Percentiles rank a stretch among this genome's conserved stretches.
Evolutionary conservation across 2,888 invertebrate genomes (phyloP).

Genomic region (Pediacus dermestoides): DNA sequence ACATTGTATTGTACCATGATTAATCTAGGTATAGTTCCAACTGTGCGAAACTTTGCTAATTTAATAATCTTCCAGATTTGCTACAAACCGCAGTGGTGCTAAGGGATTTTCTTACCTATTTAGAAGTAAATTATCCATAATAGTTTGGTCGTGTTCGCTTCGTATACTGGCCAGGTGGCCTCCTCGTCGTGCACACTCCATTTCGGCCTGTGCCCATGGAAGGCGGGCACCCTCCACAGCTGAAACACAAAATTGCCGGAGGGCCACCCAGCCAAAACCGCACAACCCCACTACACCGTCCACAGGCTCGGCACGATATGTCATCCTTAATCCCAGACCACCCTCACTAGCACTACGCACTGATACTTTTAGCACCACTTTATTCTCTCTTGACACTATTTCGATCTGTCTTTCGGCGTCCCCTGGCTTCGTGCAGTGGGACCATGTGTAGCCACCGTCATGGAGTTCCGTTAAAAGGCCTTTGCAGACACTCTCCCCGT

Average conservation of each 20-base stretch:
- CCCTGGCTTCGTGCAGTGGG: conserved; percentile 58
- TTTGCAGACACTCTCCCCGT: conserved; percentile 49
- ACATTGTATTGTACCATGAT: too few relatives aligned
- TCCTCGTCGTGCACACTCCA: conserved; percentile 60
- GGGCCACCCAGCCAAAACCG: conserved; percentile 68
- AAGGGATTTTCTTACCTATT: conserved; percentile 68
- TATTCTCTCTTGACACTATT: conserved; percentile 58
- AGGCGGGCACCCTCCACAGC: conserved; percentile 57
- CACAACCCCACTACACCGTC: conserved; percentile 62
- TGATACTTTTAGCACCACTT: conserved; percentile 50
- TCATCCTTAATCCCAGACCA: conserved; percentile 52
- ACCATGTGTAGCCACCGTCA: conserved; percentile 59
- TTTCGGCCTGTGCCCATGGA: conserved; percentile 67
- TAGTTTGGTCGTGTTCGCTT: conserved; percentile 60
- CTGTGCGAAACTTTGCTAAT: too few relatives aligned
- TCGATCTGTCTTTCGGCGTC: conserved; percentile 58
- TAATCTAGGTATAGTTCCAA: too few relatives aligned
- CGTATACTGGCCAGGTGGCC: conserved; percentile 68
- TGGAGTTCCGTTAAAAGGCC: conserved; percentile 58
- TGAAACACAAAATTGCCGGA: conserved; percentile 64
- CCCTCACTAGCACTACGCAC: conserved; percentile 28
- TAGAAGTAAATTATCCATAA: conserved; percentile 61
- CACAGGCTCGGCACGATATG: conserved; percentile 62
- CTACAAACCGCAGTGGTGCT: too few relatives aligned
- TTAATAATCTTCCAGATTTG: too few relatives aligned